Conservation (phyloP, 1,140 invertebrate genomes). For the Bombyx mori region DNA sequence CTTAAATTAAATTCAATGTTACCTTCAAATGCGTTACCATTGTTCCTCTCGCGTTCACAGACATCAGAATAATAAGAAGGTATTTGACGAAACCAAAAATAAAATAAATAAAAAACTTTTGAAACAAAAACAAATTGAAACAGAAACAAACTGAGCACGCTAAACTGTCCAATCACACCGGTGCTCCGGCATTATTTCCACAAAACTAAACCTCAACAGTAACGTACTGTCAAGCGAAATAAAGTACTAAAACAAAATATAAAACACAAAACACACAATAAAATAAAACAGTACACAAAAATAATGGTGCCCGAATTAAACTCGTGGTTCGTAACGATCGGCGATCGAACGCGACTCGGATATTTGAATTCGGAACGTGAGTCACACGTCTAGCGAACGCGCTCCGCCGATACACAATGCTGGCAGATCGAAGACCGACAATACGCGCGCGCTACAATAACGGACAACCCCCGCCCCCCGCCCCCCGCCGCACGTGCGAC, state of each 20-base stretch:
- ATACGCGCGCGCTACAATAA: conserved; percentile 68
- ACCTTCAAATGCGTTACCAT: conserved; percentile 63
- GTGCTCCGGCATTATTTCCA: conserved; percentile 56
- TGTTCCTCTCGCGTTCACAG: conserved; percentile 53
- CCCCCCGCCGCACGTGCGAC: conserved; percentile 46
- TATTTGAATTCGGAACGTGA: conserved; percentile 26
- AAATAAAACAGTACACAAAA: conserved; percentile 36
- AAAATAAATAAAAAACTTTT: conserved; percentile 24
- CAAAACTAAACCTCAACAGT: conserved; percentile 21
- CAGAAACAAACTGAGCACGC: conserved; percentile 43
- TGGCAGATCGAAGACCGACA: conserved; percentile 65
- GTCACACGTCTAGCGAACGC: conserved; percentile 39
- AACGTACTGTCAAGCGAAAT: not conserved
- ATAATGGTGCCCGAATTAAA: conserved; percentile 20
- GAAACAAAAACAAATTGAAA: conserved; percentile 13
- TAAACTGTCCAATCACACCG: conserved; percentile 51
- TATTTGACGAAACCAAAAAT: conserved; percentile 24
- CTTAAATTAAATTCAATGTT: conserved; percentile 9
- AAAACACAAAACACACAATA: conserved; percentile 36
- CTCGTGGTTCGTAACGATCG: conserved; percentile 32
- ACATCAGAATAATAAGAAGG: conserved; percentile 49
- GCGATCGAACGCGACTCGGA: conserved; percentile 35
- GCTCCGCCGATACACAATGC: conserved; percentile 59
- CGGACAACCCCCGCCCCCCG: conserved; percentile 48
- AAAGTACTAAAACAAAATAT: conserved; percentile 35